Evolutionary conservation across 1,140 invertebrate genomes (phyloP), one percentile per base, ranked within the genome.

Genomic region (Ostrea denselamellosa): DNA sequence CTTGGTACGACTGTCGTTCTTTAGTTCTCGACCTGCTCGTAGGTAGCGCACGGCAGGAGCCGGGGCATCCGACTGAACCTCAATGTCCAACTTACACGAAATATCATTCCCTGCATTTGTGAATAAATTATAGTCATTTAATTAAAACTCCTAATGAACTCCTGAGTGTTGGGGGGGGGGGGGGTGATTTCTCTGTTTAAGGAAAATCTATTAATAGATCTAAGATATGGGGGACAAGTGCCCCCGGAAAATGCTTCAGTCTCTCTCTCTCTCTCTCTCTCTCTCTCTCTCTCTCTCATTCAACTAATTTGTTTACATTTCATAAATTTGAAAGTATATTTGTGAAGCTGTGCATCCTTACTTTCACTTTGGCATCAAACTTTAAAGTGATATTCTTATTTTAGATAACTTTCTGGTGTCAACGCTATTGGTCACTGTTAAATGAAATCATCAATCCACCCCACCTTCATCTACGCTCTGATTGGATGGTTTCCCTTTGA

Each of bases 401-500:
- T n/a, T n/a, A n/a, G n/a, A n/a, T n/a, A n/a, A n/a, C n/a, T n/a
- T n/a, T n/a, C n/a, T n/a, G n/a, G n/a, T n/a, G n/a, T n/a, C n/a
- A n/a, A 44, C 34, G 5, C 14, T 19, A 62, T 62, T 62, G 2
- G 19, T 17, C 62, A 65, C 17, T 17, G 62, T 25, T n/a, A 17
- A 65, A 17, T n/a, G 8, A 25, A n/a, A 68, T 68, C n/a, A 3
- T 77, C 14, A 5, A 71, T 28, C 28, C 68, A 58, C 54, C 87
- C 62, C 89, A 94, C 93, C 94, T 92, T 94, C 92, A 62, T 93
- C 86, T 44, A 94, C 91, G 19, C 93, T 92, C 77, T 93, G 90
- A 86, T 94, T 95, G 12, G 87, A 71, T 53, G 93, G 92, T 90
- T 94, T 95, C 4, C 90, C 90, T n/a, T 89, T 92, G 86, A 95